A percentile compares a stretch with the other conserved stretches of the same genome.
phyloP scores from a whole-genome alignment of 2,888 invertebrate genomes.

The Oegoconia quadripuncta region DNA sequence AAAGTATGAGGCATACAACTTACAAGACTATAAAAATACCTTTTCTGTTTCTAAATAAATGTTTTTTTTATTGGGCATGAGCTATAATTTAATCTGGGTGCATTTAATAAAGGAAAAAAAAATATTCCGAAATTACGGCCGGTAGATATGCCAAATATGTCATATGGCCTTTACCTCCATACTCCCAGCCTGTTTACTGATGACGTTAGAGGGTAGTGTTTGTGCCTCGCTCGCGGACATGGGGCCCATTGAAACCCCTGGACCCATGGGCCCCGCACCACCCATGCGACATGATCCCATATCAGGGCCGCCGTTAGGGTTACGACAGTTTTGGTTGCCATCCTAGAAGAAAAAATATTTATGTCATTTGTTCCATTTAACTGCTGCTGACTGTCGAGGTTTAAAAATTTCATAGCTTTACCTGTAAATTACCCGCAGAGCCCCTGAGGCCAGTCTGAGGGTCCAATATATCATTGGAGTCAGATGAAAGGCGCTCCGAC shows the following conservation, averaged over 20 bases:
- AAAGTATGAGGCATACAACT: too few relatives aligned
- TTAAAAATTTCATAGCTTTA: conserved; percentile 23
- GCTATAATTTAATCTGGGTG: too few relatives aligned
- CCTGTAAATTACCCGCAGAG: conserved; percentile 62
- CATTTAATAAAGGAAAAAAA: too few relatives aligned
- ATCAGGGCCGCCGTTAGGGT: conserved; percentile 64
- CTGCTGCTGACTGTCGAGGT: not conserved
- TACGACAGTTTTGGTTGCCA: conserved; percentile 66
- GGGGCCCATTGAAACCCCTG: conserved; percentile 66
- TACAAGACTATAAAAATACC: too few relatives aligned
- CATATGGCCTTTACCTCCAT: conserved; percentile 81
- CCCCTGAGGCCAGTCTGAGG: conserved; percentile 73
- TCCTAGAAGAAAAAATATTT: conserved; percentile 39
- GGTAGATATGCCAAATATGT: not conserved
- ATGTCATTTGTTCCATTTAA: not conserved
- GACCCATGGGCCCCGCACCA: conserved; percentile 63
- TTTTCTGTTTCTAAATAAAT: too few relatives aligned
- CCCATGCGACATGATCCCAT: conserved; percentile 73
- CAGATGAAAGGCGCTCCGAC: conserved; percentile 72
- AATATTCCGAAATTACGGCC: too few relatives aligned
- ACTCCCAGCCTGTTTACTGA: conserved; percentile 86
- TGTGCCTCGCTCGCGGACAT: conserved; percentile 82
- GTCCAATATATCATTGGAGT: conserved; percentile 74
- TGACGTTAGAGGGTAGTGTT: conserved; percentile 87
- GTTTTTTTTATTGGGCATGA: too few relatives aligned